These are phyloP conservation scores for Zhengitettix transpicula DNA, from an alignment of 2,888 invertebrate species.

Conservation along the genomic window DNA sequence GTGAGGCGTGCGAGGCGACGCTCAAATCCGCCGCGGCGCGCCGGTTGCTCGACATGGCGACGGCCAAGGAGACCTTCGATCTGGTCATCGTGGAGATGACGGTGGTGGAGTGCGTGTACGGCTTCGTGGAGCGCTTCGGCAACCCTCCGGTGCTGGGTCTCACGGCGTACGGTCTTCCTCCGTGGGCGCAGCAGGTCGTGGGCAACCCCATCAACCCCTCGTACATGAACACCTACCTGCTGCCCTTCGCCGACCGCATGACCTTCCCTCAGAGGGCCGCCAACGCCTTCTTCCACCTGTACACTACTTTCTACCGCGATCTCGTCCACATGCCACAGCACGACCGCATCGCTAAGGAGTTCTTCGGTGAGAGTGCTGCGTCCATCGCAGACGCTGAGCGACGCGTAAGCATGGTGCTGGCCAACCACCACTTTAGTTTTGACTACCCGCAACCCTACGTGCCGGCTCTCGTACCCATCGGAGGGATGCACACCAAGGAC, in stretches of 20 bases:
- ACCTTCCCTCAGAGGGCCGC: conserved; percentile 7
- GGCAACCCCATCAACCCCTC: conserved; percentile 9
- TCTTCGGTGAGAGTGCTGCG: conserved; percentile 12
- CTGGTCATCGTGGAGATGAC: conserved; percentile 7
- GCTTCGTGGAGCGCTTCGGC: conserved; percentile 4
- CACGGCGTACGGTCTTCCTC: conserved; percentile 7
- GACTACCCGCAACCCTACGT: conserved; percentile 23
- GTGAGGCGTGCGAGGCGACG: too few species aligned
- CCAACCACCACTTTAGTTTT: conserved; percentile 23
- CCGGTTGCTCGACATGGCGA: too few species aligned
- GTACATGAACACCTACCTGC: conserved; percentile 4
- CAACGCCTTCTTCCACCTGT: conserved; percentile 6
- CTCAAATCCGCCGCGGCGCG: too few species aligned
- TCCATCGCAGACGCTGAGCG: conserved; percentile 29
- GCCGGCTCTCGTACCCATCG: conserved; percentile 25
- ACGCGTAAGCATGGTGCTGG: conserved; percentile 25
- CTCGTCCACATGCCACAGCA: conserved; percentile 1
- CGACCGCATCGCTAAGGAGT: conserved; percentile 7
- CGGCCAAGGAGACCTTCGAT: conserved; percentile 6
- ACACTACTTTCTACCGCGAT: not conserved
- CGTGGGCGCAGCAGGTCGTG: conserved; percentile 1
- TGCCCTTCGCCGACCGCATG: conserved; percentile 8
- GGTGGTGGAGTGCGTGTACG: conserved; percentile 7
- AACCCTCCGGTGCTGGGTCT: conserved; percentile 9
- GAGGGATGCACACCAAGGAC: conserved; percentile 26